Evolutionary conservation across 1,140 invertebrate species (phyloP).

Genomic region (Frieseomelitta varia): DNA sequence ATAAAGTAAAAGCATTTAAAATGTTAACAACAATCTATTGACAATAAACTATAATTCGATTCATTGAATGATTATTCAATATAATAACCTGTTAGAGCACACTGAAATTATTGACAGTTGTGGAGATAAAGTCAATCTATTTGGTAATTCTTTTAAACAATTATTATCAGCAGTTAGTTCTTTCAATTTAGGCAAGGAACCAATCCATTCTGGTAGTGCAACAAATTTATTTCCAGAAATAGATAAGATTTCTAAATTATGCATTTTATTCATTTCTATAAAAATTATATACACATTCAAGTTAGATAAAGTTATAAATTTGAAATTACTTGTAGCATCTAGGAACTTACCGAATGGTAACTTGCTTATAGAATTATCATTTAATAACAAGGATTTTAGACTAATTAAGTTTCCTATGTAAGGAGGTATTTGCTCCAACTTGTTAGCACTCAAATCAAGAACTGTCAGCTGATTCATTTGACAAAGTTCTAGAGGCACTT

Average conservation of each 20-base stretch:
- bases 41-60: constrained; percentile 18
- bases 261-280: constrained; percentile 68
- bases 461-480: constrained; percentile 67
- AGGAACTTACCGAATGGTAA: constrained; percentile 66
- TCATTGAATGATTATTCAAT: background rate
- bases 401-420: constrained; percentile 62
- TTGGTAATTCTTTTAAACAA: constrained; percentile 73
- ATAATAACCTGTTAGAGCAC: constrained; percentile 71
- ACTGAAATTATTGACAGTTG: constrained; percentile 70
- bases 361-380: constrained; percentile 70
- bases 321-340: background rate
- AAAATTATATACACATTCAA: constrained; percentile 7
- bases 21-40: background rate
- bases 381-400: constrained; percentile 65
- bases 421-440: constrained; percentile 61
- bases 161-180: constrained; percentile 74
- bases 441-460: constrained; percentile 73
- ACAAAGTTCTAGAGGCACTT: constrained; percentile 66
- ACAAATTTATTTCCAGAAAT: constrained; percentile 71
- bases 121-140: constrained; percentile 71
- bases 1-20: constrained; percentile 35
- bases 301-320: constrained; percentile 16
- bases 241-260: constrained; percentile 69
- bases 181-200: constrained; percentile 69
- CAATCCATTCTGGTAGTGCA: constrained; percentile 73